Base-by-base conservation (phyloP, 2,888 invertebrate genomes). In the Lasioglossum oenotherae region DNA sequence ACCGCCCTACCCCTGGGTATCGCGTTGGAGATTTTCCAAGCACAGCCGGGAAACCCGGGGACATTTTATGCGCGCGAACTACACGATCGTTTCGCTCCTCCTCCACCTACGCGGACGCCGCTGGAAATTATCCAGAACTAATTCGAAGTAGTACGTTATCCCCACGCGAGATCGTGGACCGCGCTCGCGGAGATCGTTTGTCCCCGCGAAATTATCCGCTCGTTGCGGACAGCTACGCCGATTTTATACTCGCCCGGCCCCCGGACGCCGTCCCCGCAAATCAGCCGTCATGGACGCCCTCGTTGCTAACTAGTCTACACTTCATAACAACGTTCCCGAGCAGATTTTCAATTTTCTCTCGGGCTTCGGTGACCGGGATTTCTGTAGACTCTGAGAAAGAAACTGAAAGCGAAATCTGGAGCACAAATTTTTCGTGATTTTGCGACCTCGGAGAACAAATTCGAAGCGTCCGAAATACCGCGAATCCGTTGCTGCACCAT, bases 71-170 rank as follows among this genome's bases (percentile, higher is more conserved):
- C 78, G 60, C 49, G 78, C 72, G 57, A 75, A 73, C 41, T 67
- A 71, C 84, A 60, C 64, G 86, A 74, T 85, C 76, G 81, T 86
- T 79, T 27, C 73, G 80, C 81, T 79, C 53, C 23, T 69, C 1
- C 72, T 60, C 12, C 23, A 64, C 49, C 16, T 41, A 41, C 75
- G 53, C 77, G 60, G 75, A 67, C 14, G 16, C 60, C 27, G 73
- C 82, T 87, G 86, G 86, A 87, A 80, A 86, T 82, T 87, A 86
- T 86, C 86, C 86, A 87, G 80, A 82, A 86, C 71, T 86, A 80
- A 86, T 87, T 80, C 74, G 46, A 80, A 86, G 86, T 75, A 16
- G 74, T 82, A 41, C 69, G 85, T 79, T 81, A 81, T 41, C 23
- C 53, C 53, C 53, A n/a, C n/a, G 53, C 53, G 71, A 71, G 71